These are phyloP conservation scores for Bathynomus jamesi DNA, from an alignment of 1,140 invertebrate genomes.

Conservation along the genomic window DNA sequence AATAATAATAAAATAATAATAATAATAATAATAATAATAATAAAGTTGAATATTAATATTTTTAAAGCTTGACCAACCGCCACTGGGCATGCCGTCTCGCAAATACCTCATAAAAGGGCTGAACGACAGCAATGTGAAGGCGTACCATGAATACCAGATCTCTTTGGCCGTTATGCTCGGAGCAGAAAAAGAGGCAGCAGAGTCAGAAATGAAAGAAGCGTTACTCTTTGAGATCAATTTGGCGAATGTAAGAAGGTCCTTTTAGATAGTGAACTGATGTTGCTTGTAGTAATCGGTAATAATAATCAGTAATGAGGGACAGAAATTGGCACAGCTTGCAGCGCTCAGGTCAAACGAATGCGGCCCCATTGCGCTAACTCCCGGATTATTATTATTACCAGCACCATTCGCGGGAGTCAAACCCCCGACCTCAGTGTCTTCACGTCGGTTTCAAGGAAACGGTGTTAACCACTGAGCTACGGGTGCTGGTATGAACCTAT, in stretches of 20 bases:
- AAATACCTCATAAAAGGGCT: slow-evolving; percentile 79
- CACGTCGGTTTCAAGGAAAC: no score
- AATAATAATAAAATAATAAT: no score
- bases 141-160: slow-evolving; percentile 45
- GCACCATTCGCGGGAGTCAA: no score
- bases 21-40: no score
- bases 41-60: no score
- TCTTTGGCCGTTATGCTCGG: slow-evolving; percentile 81
- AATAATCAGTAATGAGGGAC: background rate
- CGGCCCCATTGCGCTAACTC: no score
- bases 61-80: slow-evolving; percentile 69
- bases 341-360: no score
- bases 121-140: slow-evolving; percentile 44
- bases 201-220: slow-evolving; percentile 66
- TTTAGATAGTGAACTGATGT: background rate
- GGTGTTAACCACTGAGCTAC: no score
- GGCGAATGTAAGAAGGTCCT: slow-evolving; percentile 66
- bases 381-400: no score
- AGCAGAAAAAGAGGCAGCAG: slow-evolving; percentile 60
- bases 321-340: no score
- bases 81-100: slow-evolving; percentile 63
- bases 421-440: no score
- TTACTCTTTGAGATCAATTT: slow-evolving; percentile 85
- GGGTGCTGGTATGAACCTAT: no score
- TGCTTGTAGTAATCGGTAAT: background rate